Evolutionary conservation across 2,888 invertebrate genomes (phyloP).

Genomic region (Lordiphosa fenestrarum): DNA sequence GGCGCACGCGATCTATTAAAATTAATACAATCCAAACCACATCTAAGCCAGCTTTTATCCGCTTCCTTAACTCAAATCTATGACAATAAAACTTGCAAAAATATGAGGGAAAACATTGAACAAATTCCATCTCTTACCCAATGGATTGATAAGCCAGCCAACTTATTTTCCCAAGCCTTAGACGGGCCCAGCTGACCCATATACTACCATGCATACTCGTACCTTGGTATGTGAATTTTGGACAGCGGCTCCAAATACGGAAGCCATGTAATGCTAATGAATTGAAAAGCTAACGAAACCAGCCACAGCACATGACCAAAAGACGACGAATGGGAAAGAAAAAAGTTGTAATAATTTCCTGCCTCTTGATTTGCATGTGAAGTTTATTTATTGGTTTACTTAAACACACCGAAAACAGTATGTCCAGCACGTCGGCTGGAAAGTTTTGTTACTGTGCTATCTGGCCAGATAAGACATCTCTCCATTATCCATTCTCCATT

Average conservation of each 20-base stretch:
- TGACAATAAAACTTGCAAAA: too few species aligned
- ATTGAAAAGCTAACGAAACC: conserved; percentile 43
- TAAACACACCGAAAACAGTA: conserved; percentile 27
- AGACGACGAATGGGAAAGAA: conserved; percentile 19
- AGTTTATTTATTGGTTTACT: conserved; percentile 23
- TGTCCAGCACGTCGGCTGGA: conserved; percentile 25
- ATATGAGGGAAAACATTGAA: too few species aligned
- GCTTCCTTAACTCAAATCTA: too few species aligned
- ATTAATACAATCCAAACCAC: conserved; percentile 5
- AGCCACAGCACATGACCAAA: conserved; percentile 48
- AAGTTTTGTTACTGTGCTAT: conserved; percentile 14
- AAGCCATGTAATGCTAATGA: conserved; percentile 75
- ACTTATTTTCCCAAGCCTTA: too few species aligned
- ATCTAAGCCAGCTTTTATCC: neutral
- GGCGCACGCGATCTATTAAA: neutral
- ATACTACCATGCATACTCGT: neutral
- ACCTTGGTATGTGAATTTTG: conserved; percentile 16
- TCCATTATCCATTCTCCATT: too few species aligned
- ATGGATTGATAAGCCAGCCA: too few species aligned
- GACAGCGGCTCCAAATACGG: conserved; percentile 62
- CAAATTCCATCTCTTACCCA: too few species aligned
- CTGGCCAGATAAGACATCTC: conserved; percentile 17
- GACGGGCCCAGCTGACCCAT: too few species aligned
- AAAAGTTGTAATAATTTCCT: conserved; percentile 70
- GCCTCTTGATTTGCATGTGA: conserved; percentile 64